These are phyloP conservation scores for Didymodactylos carnosus DNA, from an alignment of 2,888 invertebrate species.

Conservation along the genomic window DNA sequence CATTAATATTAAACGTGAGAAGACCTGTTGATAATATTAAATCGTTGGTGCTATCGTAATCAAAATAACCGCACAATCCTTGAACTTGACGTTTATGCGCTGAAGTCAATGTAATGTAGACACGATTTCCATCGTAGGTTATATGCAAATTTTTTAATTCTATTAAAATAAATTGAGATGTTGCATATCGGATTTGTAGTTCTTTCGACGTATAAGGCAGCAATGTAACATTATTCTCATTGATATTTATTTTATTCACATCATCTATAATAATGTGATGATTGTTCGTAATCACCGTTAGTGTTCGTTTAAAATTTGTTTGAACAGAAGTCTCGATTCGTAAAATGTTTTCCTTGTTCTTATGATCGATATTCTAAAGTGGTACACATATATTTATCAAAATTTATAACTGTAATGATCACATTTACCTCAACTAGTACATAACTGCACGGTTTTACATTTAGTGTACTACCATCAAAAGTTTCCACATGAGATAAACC, in stretches of 20 bases:
- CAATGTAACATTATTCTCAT: not conserved
- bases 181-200: not conserved
- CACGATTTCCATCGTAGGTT: not conserved
- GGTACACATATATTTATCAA: too few relatives aligned
- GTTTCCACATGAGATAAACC: slow-evolving; percentile 23
- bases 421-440: not conserved
- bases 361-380: too few relatives aligned
- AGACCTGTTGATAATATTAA: not conserved
- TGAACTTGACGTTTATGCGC: not conserved
- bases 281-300: not conserved
- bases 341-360: not conserved
- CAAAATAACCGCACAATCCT: slow-evolving; percentile 15
- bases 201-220: not conserved
- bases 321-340: not conserved
- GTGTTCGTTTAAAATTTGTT: not conserved
- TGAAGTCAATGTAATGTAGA: not conserved
- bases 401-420: not conserved
- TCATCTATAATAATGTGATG: not conserved
- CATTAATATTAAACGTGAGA: not conserved
- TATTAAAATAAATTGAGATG: not conserved
- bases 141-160: not conserved
- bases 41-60: slow-evolving; percentile 12
- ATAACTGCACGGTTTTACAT: not conserved
- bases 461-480: slow-evolving; percentile 22
- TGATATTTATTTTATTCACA: not conserved